Percentiles rank a stretch among this genome's conserved stretches.
phyloP scores from a whole-genome alignment of 2,113 vertebrate species.

The Anhinga anhinga region DNA sequence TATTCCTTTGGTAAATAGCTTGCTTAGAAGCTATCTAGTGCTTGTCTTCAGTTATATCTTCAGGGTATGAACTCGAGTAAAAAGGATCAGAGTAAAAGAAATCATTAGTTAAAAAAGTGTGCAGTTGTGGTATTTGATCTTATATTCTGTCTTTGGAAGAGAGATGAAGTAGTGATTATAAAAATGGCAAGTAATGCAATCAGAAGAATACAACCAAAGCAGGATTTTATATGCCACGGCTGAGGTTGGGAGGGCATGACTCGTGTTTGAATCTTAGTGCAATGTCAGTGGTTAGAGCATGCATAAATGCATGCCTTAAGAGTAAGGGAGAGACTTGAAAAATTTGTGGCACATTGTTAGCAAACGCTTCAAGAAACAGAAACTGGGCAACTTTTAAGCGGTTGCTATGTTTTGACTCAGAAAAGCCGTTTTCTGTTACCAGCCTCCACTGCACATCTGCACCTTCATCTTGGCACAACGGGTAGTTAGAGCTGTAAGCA shows the following conservation, averaged over 20 bases:
- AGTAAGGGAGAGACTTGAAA: not conserved
- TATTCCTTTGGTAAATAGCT: not conserved
- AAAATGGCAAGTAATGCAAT: not conserved
- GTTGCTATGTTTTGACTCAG: not conserved
- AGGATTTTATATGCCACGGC: not conserved
- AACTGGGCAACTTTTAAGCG: not conserved
- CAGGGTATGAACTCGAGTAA: not conserved
- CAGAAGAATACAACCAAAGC: not conserved
- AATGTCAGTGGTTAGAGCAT: not conserved
- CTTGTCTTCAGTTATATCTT: not conserved
- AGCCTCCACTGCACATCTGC: slow-evolving; percentile 36
- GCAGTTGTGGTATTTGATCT: not conserved
- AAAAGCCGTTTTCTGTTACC: not conserved
- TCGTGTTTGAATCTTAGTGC: not conserved
- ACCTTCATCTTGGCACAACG: not conserved
- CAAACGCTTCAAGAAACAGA: not conserved
- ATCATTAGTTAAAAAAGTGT: not conserved
- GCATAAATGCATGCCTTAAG: not conserved
- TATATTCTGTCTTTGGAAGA: not conserved
- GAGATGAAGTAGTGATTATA: not conserved
- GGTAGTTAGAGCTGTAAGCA: not conserved
- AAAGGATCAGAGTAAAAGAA: not conserved
- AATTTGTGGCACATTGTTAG: not conserved
- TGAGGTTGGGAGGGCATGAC: not conserved
- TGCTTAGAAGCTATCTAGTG: not conserved